These are phyloP conservation scores for Microplitis manilae DNA, from an alignment of 2,888 invertebrate genomes.

Conservation along the genomic window DNA sequence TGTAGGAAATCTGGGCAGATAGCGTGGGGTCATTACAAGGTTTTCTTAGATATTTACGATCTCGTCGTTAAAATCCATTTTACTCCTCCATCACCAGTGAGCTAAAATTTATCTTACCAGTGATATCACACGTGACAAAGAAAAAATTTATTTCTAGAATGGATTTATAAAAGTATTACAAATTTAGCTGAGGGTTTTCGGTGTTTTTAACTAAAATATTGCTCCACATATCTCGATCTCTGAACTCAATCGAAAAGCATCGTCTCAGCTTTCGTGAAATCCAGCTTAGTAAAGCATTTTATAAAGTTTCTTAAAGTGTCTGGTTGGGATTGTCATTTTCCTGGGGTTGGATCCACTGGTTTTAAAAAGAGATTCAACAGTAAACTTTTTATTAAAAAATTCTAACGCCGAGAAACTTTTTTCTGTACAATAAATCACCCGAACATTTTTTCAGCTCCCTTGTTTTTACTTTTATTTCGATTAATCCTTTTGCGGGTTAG, in stretches of 20 bases:
- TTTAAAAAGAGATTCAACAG: background rate
- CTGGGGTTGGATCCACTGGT: background rate
- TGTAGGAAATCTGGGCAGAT: background rate
- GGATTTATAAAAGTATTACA: background rate
- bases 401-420: background rate
- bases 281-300: slow-evolving; percentile 15
- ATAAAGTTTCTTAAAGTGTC: slow-evolving; percentile 1
- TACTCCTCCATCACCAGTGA: background rate
- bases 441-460: background rate
- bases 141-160: background rate
- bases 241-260: background rate
- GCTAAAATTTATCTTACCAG: no score
- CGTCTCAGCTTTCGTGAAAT: slow-evolving; percentile 1
- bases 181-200: background rate
- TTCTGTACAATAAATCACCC: background rate
- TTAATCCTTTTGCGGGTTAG: no score
- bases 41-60: background rate
- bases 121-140: no score
- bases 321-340: background rate
- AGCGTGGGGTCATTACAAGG: background rate
- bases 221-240: background rate
- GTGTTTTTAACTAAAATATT: background rate
- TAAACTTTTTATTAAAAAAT: background rate
- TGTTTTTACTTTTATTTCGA: background rate
- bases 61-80: background rate